A percentile compares a stretch with the other conserved stretches of the same genome.
Conservation (phyloP, 2,888 invertebrate species). For the Tetragnatha montana region DNA sequence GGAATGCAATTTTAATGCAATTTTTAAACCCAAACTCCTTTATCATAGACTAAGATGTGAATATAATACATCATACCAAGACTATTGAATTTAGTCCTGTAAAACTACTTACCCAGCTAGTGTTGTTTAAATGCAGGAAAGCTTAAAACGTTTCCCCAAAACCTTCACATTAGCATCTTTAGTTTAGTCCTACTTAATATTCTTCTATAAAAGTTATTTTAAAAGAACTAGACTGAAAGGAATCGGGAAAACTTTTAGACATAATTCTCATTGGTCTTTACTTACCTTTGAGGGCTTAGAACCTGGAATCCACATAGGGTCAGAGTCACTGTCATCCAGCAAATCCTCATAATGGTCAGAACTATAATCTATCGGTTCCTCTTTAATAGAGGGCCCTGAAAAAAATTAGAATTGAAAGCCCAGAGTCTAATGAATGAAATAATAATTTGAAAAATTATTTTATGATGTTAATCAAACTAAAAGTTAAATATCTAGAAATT, state of each 20-base stretch:
- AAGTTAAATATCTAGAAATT: no score
- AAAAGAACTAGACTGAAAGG: neutral
- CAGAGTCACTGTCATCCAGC: conserved; percentile 64
- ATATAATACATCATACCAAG: no score
- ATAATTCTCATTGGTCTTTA: neutral
- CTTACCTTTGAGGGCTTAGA: conserved; percentile 54
- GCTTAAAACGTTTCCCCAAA: neutral
- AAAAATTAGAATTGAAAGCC: neutral
- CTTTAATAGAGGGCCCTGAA: conserved; percentile 49
- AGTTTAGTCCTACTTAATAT: no score
- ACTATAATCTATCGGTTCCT: conserved; percentile 38
- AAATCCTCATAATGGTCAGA: conserved; percentile 40
- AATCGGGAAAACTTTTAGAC: neutral
- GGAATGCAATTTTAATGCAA: neutral
- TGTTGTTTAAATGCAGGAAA: neutral
- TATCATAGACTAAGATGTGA: no score
- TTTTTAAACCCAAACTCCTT: no score
- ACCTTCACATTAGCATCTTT: neutral
- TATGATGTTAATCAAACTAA: neutral
- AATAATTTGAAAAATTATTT: neutral
- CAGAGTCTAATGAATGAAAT: neutral
- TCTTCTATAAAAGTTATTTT: neutral
- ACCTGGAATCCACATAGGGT: conserved; percentile 69
- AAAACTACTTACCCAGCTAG: neutral
- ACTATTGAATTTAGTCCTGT: no score